A percentile compares a stretch with the other conserved stretches of the same genome.
phyloP scores from a whole-genome alignment of 2,888 invertebrate species.

The Reticulitermes lucifugus region DNA sequence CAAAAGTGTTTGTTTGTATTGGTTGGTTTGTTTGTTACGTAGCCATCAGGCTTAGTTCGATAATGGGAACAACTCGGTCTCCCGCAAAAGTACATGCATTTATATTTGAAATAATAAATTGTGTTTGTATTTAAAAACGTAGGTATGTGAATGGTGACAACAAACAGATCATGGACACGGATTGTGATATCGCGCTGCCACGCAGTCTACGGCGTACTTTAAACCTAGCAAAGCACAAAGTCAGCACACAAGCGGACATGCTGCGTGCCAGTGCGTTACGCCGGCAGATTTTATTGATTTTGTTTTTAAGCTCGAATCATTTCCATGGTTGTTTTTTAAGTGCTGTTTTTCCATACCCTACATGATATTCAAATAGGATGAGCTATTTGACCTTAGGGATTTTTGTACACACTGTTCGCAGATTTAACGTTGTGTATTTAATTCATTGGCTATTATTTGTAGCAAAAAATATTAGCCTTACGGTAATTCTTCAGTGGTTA shows the following conservation, averaged over 20 bases:
- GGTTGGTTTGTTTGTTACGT: no score
- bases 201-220: neutral
- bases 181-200: neutral
- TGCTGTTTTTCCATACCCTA: neutral
- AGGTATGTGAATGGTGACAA: neutral
- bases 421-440: neutral
- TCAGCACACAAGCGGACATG: neutral
- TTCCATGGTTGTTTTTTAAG: slow-evolving; percentile 8
- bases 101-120: neutral
- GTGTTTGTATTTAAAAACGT: neutral
- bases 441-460: no score
- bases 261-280: neutral
- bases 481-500: no score
- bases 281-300: neutral
- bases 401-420: neutral
- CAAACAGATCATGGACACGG: neutral
- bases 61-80: no score
- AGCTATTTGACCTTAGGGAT: neutral
- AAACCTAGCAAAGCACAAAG: neutral
- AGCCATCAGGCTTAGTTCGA: no score
- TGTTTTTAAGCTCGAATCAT: neutral
- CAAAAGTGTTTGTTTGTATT: no score
- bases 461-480: no score
- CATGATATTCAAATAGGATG: neutral
- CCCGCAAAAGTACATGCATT: no score